These are phyloP conservation scores for Diceros bicornis DNA, from an alignment of 2,797 vertebrate genomes.

Conservation along the genomic window DNA sequence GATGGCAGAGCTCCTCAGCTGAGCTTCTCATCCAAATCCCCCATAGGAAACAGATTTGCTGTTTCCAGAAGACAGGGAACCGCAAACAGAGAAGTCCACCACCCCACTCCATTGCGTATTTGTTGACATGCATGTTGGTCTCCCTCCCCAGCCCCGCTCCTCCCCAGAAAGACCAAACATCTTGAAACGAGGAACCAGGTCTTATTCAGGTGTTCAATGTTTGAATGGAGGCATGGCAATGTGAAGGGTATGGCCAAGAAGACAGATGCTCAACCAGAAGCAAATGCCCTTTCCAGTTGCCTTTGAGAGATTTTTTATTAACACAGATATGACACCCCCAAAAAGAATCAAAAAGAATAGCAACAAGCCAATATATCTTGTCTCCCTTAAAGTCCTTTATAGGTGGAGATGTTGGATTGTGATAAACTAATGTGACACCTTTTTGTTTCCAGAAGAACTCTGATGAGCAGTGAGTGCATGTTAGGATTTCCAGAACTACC, in stretches of 20 bases:
- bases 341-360: constrained; percentile 70
- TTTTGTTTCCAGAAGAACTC: not conserved
- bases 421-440: not conserved
- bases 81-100: not conserved
- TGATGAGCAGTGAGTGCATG: not conserved
- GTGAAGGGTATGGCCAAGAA: not conserved
- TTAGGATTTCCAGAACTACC: constrained; percentile 69
- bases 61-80: not conserved
- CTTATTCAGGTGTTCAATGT: not conserved
- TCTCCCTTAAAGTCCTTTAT: not conserved
- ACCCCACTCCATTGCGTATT: rapidly evolving
- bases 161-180: not conserved
- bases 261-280: not conserved
- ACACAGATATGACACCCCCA: constrained; percentile 67
- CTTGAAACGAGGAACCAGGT: not conserved
- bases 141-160: not conserved
- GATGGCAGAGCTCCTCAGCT: not conserved
- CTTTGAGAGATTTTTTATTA: constrained; percentile 67
- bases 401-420: not conserved
- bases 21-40: not conserved
- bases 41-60: not conserved
- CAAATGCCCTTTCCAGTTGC: not conserved
- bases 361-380: not conserved
- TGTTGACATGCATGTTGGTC: rapidly evolving
- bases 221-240: not conserved